Evolutionary conservation across 2,113 vertebrate species (phyloP), one percentile per base, ranked within the genome.

Genomic region (Calyptomena viridis): DNA sequence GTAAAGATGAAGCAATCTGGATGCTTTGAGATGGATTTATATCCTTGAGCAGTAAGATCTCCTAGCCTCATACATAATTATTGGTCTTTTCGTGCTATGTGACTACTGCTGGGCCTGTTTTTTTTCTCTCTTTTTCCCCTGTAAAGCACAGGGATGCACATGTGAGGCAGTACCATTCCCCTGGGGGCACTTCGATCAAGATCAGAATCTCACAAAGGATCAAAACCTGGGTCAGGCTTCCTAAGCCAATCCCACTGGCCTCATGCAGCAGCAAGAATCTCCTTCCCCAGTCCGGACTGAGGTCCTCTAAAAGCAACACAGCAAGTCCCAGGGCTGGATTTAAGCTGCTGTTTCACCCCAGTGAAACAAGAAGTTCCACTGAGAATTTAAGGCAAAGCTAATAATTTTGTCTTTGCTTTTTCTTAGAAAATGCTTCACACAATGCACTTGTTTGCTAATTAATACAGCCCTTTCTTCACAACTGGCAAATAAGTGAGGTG

Each of bases 71-170:
- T 9, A 42, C 17, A 14, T 10, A 18, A n/a, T 4, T 14, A 56
- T 60, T 27, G 37, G 10, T 72, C 53, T 69, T 64, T 68, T 12
- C 60, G 44, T 74, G 69, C n/a, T 67, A 0, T 21, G 14, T 35
- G 7, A 33, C 23, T 17, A 2, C 8, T 58, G 46, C 37, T 67
- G 56, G 5, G 3, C 71, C 64, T 55, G 20, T 5, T 0, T 14
- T 84, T 84, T 46, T 83, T 30, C 23, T 58, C 14, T 76, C 18
- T 69, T 77, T 90, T 81, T 68, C 37, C 27, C 4, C 55, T 87
- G 49, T 62, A 42, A 78, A 79, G 62, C 30, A 40, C 37, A 82
- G 64, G 24, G 14, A 49, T 59, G 22, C 6, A 25, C 20, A 13
- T 9, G 5, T 56, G 55, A 77, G 69, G 52, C 11, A 33, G 8